phyloP scores from a whole-genome alignment of 2,113 vertebrate genomes.

The Sylvietta virens region DNA sequence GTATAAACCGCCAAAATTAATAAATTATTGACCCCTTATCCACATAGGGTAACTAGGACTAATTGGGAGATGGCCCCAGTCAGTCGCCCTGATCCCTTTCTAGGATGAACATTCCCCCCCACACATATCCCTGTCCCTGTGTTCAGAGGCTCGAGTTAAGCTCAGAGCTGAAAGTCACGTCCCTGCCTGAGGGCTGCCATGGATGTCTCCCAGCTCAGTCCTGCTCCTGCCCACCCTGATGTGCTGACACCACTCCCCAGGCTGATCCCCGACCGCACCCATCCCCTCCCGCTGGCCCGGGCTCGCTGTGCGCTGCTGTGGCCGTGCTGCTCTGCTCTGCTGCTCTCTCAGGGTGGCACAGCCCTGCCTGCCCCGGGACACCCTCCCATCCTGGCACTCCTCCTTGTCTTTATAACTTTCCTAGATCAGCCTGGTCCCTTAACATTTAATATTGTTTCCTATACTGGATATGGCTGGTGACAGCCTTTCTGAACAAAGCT shows the following conservation, averaged over 20 bases:
- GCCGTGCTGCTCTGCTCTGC: background rate
- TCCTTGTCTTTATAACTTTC: background rate
- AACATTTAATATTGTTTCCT: background rate
- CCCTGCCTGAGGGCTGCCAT: background rate
- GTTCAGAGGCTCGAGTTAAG: background rate
- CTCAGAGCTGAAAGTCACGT: background rate
- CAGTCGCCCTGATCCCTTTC: background rate
- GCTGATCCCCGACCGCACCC: no score
- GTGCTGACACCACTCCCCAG: background rate
- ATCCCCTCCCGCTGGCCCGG: accelerated
- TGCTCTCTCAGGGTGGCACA: accelerated
- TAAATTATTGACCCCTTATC: background rate
- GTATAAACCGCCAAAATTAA: background rate
- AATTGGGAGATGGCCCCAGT: background rate
- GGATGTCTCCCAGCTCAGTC: accelerated
- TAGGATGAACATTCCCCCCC: background rate
- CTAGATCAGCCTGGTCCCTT: background rate
- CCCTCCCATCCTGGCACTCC: accelerated
- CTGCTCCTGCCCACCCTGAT: background rate
- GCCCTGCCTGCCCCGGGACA: background rate
- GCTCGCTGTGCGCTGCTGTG: accelerated
- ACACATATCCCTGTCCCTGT: accelerated
- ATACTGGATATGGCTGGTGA: background rate
- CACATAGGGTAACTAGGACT: background rate
- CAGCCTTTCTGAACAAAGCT: background rate